Evolutionary conservation across 2,797 vertebrate genomes (phyloP).

Genomic region (Balearica regulorum): DNA sequence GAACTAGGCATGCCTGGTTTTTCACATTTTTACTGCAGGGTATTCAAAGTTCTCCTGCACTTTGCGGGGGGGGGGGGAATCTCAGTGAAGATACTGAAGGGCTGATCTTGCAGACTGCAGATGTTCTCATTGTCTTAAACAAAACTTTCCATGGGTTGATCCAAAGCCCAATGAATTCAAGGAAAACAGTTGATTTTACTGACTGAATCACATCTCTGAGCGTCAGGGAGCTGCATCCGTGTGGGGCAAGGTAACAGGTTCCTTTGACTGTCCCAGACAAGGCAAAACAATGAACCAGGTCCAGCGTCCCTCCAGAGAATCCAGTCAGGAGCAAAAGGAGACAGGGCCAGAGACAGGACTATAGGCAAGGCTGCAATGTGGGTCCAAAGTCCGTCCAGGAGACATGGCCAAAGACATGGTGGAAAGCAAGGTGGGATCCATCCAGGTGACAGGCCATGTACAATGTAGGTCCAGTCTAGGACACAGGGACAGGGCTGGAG

Average conservation of each 20-base stretch:
- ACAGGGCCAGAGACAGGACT: not conserved
- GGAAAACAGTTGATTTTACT: not conserved
- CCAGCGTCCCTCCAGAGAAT: not conserved
- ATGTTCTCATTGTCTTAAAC: not conserved
- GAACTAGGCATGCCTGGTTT: not conserved
- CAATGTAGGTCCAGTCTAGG: fast-evolving
- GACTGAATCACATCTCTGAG: not conserved
- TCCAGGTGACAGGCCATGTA: not conserved
- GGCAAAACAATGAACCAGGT: not conserved
- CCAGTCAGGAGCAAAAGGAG: not conserved
- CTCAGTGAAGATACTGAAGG: not conserved
- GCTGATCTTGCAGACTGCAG: not conserved
- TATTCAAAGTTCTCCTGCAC: not conserved
- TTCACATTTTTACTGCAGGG: not conserved
- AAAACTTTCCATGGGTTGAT: not conserved
- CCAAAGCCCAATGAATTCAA: not conserved
- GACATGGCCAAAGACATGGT: not conserved
- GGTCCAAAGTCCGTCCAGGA: not conserved
- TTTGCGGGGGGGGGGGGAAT: not conserved
- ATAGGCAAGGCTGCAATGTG: fast-evolving
- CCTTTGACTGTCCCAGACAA: not conserved
- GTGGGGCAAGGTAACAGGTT: not conserved
- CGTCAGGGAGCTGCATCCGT: not conserved
- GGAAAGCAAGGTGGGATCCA: not conserved
- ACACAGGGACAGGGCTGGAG: not conserved